Percentiles rank a stretch among this genome's conserved stretches.
phyloP scores from a whole-genome alignment of 2,888 invertebrate genomes.

The Chrysina gloriosa region DNA sequence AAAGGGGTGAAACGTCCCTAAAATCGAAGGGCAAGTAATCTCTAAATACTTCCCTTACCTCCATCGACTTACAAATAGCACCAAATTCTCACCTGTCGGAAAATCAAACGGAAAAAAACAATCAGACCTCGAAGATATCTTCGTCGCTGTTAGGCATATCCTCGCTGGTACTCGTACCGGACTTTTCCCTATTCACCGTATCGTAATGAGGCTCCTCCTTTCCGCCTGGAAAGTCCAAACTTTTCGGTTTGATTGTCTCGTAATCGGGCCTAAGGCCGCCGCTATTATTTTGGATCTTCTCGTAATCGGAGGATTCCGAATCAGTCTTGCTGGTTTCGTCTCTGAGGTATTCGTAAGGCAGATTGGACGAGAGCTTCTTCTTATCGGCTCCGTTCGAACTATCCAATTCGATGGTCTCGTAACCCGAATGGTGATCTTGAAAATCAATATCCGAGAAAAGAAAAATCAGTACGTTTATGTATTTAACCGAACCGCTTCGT shows the following conservation, averaged over 20 bases:
- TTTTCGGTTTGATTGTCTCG: constrained; percentile 40
- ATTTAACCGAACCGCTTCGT: too few relatives aligned
- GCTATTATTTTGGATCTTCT: constrained; percentile 49
- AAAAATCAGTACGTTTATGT: too few relatives aligned
- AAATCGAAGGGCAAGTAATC: too few relatives aligned
- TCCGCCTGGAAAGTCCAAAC: constrained; percentile 5
- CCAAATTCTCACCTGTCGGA: neutral
- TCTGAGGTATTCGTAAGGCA: constrained; percentile 75
- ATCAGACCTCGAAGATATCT: constrained; percentile 46
- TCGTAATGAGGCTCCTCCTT: constrained; percentile 73
- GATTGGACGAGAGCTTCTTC: constrained; percentile 68
- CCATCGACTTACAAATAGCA: neutral
- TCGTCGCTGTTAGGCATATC: constrained; percentile 42
- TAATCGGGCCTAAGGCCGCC: constrained; percentile 25
- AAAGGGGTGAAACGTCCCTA: too few relatives aligned
- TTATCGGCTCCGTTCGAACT: constrained; percentile 39
- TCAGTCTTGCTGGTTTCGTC: constrained; percentile 56
- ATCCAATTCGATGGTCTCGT: constrained; percentile 45
- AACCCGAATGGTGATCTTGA: constrained; percentile 19
- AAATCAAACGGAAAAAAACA: neutral
- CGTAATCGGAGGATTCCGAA: constrained; percentile 55
- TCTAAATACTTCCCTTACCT: too few relatives aligned
- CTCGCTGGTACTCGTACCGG: constrained; percentile 27
- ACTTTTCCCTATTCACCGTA: constrained; percentile 64
- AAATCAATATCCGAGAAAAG: neutral